phyloP scores from a whole-genome alignment of 1,140 invertebrate genomes.

The Eurosta solidaginis region DNA sequence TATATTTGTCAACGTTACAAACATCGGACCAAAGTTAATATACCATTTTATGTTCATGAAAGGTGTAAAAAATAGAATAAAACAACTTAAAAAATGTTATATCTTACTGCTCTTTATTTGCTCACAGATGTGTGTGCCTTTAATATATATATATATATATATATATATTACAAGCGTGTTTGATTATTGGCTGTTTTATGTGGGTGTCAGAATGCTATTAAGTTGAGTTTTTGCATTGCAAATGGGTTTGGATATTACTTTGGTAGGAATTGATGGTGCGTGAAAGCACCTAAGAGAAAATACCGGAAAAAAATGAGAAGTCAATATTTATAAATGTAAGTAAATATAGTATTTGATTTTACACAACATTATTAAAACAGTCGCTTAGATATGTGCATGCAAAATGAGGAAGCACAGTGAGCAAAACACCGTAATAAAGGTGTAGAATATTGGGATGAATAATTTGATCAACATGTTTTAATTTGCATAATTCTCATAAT shows the following conservation, averaged over 20 bases:
- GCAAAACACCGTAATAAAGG: too few species aligned
- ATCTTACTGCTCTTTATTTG: too few species aligned
- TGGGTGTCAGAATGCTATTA: background rate
- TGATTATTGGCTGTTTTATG: slow-evolving; percentile 1
- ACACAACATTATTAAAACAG: background rate
- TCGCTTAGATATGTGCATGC: too few species aligned
- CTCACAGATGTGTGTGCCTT: background rate
- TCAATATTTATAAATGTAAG: background rate
- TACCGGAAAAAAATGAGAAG: background rate
- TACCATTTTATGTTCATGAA: too few species aligned
- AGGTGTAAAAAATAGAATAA: too few species aligned
- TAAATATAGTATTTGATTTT: background rate
- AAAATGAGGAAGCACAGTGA: too few species aligned
- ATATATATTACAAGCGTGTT: background rate
- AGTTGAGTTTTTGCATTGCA: slow-evolving; percentile 20
- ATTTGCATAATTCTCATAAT: too few species aligned
- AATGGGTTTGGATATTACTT: slow-evolving; percentile 11
- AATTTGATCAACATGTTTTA: too few species aligned
- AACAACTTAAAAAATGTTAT: too few species aligned
- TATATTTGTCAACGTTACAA: too few species aligned
- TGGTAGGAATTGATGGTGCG: background rate
- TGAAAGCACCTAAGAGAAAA: background rate
- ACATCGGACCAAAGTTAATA: too few species aligned
- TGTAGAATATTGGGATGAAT: too few species aligned
- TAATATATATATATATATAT: background rate